Base-by-base conservation (phyloP, 2,888 invertebrate species). In the Brachypterus glaber region DNA sequence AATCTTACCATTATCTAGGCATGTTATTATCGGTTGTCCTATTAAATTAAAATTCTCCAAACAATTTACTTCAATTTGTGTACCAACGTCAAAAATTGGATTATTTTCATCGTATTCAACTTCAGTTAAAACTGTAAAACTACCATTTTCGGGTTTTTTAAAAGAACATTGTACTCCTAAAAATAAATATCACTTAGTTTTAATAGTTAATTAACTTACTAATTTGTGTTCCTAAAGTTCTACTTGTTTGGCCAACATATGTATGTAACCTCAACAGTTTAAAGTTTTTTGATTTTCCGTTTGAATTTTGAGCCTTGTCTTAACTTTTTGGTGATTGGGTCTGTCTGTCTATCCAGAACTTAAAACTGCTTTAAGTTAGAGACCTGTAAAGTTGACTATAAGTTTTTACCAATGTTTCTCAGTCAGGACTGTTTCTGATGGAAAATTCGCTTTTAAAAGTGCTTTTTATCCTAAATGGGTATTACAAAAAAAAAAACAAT, bases 41-140 rank as follows among this genome's bases (percentile, higher is more conserved):
- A 55, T 53, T 25, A 71, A 51, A 35, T 58, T 59, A 26, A 64
- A 66, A 1, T 67, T 64, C 3, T 62, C 41, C 29, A 65, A 53
- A 49, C 79, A 79, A 17, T 56, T 61, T 33, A 77, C 67, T 48
- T 72, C 70, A 27, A 74, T 59, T 52, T 70, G 69, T 8, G 71
- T 70, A 1, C 71, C 73, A 14, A 62, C 51, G 16, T 63, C 59
- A 39, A 58, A 57, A 30, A 46, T 43, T n/a, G 48, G 47, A 33
- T 44, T 32, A 15, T 50, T 47, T 43, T 52, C 51, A 26, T 58
- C 56, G 24, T 57, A 56, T 36, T 44, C 51, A 27, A 52, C 47
- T 13, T 61, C 59, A 3, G 54, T 46, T 11, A 57, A 41, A n/a
- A 60, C 44, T 9, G 41, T 50, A 32, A 57, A 40, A 12, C 48